A percentile compares a stretch with the other conserved stretches of the same genome.
These are phyloP conservation scores for Andrena bucephala DNA, from an alignment of 2,888 invertebrate genomes.

Conservation along the genomic window DNA sequence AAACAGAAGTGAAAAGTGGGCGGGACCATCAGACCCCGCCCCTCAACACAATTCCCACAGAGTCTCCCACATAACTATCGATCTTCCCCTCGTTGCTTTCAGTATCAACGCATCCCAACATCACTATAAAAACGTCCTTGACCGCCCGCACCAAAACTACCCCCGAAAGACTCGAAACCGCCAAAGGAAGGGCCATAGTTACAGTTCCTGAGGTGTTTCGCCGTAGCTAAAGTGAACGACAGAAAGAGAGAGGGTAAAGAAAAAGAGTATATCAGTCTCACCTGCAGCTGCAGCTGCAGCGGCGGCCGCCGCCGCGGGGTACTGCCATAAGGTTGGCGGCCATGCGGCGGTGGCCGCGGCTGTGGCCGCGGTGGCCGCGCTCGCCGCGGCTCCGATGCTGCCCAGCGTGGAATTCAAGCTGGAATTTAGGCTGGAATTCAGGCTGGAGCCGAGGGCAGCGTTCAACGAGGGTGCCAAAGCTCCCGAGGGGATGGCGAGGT, in stretches of 20 bases:
- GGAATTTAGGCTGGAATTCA: conserved; percentile 83
- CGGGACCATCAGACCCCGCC: no score
- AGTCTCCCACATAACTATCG: no score
- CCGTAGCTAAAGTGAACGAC: not conserved
- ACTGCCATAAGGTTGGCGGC: conserved; percentile 89
- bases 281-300: conserved; percentile 74
- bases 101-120: no score
- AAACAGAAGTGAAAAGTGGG: no score
- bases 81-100: no score
- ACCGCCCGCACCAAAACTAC: no score
- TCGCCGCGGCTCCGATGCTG: conserved; percentile 85
- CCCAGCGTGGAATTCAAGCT: conserved; percentile 79
- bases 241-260: not conserved
- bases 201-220: not conserved
- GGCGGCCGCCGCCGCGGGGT: conserved; percentile 85
- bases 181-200: no score
- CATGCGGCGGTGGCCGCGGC: conserved; percentile 84
- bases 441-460: conserved; percentile 84
- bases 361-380: conserved; percentile 86
- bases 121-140: no score
- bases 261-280: conserved; percentile 37
- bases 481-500: conserved; percentile 85
- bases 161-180: no score
- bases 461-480: conserved; percentile 84
- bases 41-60: no score